Evolutionary conservation across 2,113 vertebrate genomes (phyloP).

Genomic region (Sebastes fasciatus): DNA sequence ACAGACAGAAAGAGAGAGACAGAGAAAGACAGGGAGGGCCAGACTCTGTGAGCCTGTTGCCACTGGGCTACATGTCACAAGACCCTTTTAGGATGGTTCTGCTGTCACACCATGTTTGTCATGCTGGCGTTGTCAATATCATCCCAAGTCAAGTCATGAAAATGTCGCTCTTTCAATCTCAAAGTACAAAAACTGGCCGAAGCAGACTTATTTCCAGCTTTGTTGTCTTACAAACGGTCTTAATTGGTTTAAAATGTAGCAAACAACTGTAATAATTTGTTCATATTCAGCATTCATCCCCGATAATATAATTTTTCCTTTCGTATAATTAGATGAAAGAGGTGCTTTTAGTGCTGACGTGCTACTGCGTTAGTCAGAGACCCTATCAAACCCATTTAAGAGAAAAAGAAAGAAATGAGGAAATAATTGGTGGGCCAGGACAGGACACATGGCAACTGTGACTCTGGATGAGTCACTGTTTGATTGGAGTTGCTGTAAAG

Average conservation of each 20-base stretch:
- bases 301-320: not conserved
- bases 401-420: constrained; percentile 13
- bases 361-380: not conserved
- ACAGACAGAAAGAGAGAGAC: constrained; percentile 24
- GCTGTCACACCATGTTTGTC: constrained; percentile 33
- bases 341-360: not conserved
- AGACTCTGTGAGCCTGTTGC: constrained; percentile 12
- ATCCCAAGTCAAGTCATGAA: not conserved
- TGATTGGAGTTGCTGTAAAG: constrained; percentile 32
- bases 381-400: not conserved
- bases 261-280: not conserved
- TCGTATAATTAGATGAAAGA: not conserved
- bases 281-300: not conserved
- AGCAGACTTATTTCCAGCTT: not conserved
- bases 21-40: constrained; percentile 15
- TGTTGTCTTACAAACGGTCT: not conserved
- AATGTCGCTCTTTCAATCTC: not conserved
- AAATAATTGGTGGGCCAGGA: constrained; percentile 9
- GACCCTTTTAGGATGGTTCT: constrained; percentile 17
- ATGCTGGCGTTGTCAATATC: constrained; percentile 7
- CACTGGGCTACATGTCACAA: constrained; percentile 22
- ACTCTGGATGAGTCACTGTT: constrained; percentile 42
- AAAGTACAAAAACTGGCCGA: not conserved
- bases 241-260: not conserved
- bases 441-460: constrained; percentile 23